Base-by-base conservation (phyloP, 2,797 vertebrate genomes). In the Coendou prehensilis region DNA sequence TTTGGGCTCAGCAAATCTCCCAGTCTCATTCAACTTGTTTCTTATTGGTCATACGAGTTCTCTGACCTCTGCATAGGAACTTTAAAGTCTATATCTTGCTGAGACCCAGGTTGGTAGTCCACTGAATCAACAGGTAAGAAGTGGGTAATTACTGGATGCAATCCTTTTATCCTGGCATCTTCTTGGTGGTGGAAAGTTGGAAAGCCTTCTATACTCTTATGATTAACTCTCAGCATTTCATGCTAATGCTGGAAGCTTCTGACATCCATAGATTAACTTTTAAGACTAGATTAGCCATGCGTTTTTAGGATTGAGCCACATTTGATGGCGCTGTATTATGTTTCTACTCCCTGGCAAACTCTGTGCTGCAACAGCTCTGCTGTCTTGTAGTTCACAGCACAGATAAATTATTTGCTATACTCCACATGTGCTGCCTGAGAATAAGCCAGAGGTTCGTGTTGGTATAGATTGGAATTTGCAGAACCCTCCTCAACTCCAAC, bases 331-430 rank as follows among this genome's bases (percentile, higher is more conserved):
- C 15, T 67, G 80, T 20, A 6, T 6, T 18, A 20, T 18, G 5
- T 37, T 17, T 26, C n/a, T 10, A 4, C 2, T 2, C 8, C 52
- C 6, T 20, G 0, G 1, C 4, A 2, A 5, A 6, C 13, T 11
- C 7, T 37, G 17, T 28, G 6, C 28, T 23, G 41, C n/a, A 20
- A 7, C 7, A 9, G 1, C 9, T 17, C 52, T 4, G n/a, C 4
- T 6, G 20, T 10, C 1, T 22, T 26, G 7, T 1, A 1, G 4
- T n/a, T 9, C 5, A 2, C 0, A 7, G 6, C 4, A 3, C 0
- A 17, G 28, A 18, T 37, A 9, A 14, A 18, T 41, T 41, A n/a
- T 69, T 45, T 50, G 9, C 22, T n/a, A 0, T 67, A 61, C 33
- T 64, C 47, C 18, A 8, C 17, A 1, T 1, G 30, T 7, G 17